Base-by-base conservation (phyloP, 1,140 invertebrate genomes). In the Aleiodes sp. region DNA sequence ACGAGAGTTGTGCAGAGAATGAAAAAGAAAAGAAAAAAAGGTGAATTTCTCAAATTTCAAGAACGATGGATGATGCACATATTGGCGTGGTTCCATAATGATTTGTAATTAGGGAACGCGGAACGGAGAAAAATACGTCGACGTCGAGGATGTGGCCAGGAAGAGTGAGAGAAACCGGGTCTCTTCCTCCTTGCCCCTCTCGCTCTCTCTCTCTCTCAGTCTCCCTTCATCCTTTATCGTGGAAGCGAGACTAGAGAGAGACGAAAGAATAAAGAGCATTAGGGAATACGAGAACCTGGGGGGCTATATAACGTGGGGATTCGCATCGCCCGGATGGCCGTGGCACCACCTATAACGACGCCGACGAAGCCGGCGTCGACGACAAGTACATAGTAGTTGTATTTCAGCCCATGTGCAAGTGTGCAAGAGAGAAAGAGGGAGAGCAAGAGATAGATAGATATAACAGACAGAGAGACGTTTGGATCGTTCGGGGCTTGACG, bases 261-360 rank as follows among this genome's bases (percentile, higher is more conserved):
- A 33, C 14, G 33, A 14, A 19, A 66, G 65, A 24, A 41, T 29
- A 46, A 28, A 66, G 52, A 28, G 43, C 65, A 66, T 66, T 67
- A 56, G 52, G 33, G 52, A 67, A 67, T 67, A 60, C 52, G 65
- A 67, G 65, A 67, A 60, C 31, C 35, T 7, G 65, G 12, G 63
- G 28, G 4, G 33, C n/a, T 61, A 19, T 59, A 59, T 66, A 57
- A n/a, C 33, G 21, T 57, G 65, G 28, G 65, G 52, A 66, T 35
- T 66, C 65, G 52, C 19, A 9, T 35, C 28, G 46, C 29, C 52
- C 52, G 35, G 65, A 67, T 67, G 52, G 65, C 57, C 35, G 46
- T 66, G 65, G 46, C 65, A 37, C 65, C 52, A 67, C 65, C 65
- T 66, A 66, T 66, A 60, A 60, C 56, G 52, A 60, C 56, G 35